These are phyloP conservation scores for Smutsia gigantea DNA, from an alignment of 2,797 vertebrate species.

Conservation along the genomic window DNA sequence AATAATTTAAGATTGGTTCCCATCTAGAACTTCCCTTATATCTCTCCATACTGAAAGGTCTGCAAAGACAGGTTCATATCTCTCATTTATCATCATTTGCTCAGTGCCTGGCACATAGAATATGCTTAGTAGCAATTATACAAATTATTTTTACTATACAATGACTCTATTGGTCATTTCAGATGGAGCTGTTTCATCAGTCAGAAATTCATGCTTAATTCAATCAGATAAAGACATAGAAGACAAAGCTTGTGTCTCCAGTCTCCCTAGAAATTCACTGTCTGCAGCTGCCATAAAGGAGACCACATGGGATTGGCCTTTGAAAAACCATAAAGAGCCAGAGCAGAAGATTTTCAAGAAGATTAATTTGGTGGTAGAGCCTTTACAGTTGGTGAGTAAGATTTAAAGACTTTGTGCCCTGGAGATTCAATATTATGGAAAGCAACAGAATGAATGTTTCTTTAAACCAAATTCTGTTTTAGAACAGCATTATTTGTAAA, in stretches of 20 bases:
- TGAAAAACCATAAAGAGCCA: slow-evolving; percentile 43
- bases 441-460: background rate
- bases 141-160: background rate
- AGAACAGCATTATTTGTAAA: background rate
- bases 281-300: slow-evolving; percentile 37
- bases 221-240: slow-evolving; percentile 59
- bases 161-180: slow-evolving; percentile 39
- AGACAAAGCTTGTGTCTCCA: slow-evolving; percentile 71
- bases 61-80: background rate
- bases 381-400: slow-evolving; percentile 75
- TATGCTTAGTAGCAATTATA: background rate
- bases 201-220: slow-evolving; percentile 56
- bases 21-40: background rate
- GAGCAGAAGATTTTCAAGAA: slow-evolving; percentile 61
- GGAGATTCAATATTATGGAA: background rate
- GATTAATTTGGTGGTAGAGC: slow-evolving; percentile 75
- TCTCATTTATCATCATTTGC: background rate
- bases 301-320: slow-evolving; percentile 57
- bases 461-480: background rate
- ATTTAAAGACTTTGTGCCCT: background rate
- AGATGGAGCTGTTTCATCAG: slow-evolving; percentile 30
- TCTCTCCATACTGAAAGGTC: background rate
- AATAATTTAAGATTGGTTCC: background rate
- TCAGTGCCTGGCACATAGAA: background rate
- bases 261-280: slow-evolving; percentile 60